Evolutionary conservation across 2,113 vertebrate genomes (phyloP).

Genomic region (Bubo scandiacus): DNA sequence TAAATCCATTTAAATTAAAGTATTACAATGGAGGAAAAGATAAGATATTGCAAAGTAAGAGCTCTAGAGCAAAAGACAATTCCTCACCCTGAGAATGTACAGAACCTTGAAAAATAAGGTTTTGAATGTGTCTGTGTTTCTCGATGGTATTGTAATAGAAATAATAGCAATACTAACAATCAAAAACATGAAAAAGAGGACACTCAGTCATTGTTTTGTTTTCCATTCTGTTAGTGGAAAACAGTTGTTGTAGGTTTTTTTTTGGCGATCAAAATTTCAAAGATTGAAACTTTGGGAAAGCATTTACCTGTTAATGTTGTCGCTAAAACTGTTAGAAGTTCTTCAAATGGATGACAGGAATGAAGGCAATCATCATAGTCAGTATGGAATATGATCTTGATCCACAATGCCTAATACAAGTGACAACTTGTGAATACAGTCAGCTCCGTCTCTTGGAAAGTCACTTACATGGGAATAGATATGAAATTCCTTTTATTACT

Average conservation of each 20-base stretch:
- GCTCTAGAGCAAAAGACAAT: not conserved
- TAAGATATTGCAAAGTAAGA: not conserved
- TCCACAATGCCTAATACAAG: not conserved
- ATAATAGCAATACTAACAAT: not conserved
- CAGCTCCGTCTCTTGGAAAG: not conserved
- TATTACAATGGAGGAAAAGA: not conserved
- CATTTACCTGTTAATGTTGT: not conserved
- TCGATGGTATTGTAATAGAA: not conserved
- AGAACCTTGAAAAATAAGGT: not conserved
- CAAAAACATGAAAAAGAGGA: not conserved
- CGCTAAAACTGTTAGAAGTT: not conserved
- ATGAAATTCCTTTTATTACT: not conserved
- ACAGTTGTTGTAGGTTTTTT: accelerated
- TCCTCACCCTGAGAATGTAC: not conserved
- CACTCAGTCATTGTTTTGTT: not conserved
- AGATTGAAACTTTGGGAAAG: not conserved
- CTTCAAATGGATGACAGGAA: not conserved
- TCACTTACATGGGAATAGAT: not conserved
- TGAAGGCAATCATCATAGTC: not conserved
- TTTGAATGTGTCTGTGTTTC: not conserved
- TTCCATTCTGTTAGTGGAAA: not conserved
- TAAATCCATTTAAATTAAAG: not conserved
- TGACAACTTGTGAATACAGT: not conserved
- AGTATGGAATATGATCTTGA: not conserved
- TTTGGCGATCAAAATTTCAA: not conserved